Conservation (phyloP, 2,888 invertebrate genomes). For the Ceriagrion tenellum region DNA sequence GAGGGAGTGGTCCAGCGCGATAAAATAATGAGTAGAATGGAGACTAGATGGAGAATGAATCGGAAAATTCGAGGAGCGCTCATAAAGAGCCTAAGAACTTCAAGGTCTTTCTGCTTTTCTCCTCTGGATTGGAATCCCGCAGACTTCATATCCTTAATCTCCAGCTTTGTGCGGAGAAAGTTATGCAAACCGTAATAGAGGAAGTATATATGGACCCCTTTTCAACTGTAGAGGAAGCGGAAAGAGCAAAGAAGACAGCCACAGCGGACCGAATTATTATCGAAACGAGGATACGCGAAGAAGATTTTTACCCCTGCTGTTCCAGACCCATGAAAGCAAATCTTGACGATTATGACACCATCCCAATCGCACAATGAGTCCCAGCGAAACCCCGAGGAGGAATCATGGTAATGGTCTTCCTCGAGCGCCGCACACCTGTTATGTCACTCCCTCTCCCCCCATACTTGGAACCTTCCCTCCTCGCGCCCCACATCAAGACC, state of each 20-base stretch:
- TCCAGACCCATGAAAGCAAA: background rate
- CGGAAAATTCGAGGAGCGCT: background rate
- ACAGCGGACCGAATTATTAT: background rate
- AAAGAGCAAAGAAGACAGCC: background rate
- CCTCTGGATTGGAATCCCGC: background rate
- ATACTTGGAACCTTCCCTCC: background rate
- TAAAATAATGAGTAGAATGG: background rate
- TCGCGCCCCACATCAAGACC: background rate
- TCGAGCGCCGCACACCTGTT: background rate
- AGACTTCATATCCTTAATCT: background rate
- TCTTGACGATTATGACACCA: slow-evolving; percentile 26
- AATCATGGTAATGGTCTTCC: background rate
- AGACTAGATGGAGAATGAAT: background rate
- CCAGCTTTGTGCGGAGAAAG: background rate
- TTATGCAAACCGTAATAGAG: background rate
- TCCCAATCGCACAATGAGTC: background rate
- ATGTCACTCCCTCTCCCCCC: background rate
- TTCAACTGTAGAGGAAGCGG: background rate
- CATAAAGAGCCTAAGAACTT: background rate
- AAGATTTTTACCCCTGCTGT: background rate
- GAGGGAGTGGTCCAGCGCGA: background rate
- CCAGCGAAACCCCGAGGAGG: background rate
- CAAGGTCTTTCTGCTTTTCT: background rate
- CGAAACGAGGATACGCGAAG: background rate
- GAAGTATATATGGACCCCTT: background rate